phyloP scores from a whole-genome alignment of 2,113 vertebrate species.

The Syngnathoides biaculeatus region DNA sequence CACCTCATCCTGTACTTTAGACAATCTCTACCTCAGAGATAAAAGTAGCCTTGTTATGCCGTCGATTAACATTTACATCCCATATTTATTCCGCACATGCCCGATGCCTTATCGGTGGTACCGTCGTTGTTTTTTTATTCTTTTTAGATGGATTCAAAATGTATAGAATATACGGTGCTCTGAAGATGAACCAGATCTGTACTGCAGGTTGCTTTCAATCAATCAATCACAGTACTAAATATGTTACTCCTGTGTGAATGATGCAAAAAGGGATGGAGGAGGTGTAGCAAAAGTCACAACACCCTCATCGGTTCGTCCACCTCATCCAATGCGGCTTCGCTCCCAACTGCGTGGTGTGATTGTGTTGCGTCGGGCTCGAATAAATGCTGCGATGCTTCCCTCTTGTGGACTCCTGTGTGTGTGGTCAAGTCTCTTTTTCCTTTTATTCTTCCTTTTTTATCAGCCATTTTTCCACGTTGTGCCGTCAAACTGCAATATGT shows the following conservation, averaged over 20 bases:
- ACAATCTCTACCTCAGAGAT: conserved; percentile 73
- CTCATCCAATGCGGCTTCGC: conserved; percentile 24
- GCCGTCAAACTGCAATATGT: too few species aligned
- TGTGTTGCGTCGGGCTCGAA: conserved; percentile 49
- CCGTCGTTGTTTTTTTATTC: conserved; percentile 33
- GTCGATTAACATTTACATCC: conserved; percentile 37
- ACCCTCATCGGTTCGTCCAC: conserved; percentile 21
- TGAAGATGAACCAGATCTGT: conserved; percentile 7
- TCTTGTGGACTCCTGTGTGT: conserved; percentile 32
- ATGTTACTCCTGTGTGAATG: conserved; percentile 36
- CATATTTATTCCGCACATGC: conserved; percentile 64
- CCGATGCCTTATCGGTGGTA: conserved; percentile 68
- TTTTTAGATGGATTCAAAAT: conserved; percentile 28
- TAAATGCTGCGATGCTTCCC: conserved; percentile 47
- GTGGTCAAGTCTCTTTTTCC: not conserved
- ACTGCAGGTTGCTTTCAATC: conserved; percentile 8
- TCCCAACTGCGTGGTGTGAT: not conserved
- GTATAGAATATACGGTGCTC: conserved; percentile 29
- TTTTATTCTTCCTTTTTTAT: too few species aligned
- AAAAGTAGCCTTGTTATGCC: conserved; percentile 50
- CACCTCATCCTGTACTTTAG: conserved; percentile 52
- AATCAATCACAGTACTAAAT: conserved; percentile 8
- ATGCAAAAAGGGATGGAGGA: conserved; percentile 29
- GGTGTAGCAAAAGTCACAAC: conserved; percentile 39
- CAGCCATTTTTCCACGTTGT: too few species aligned